These are phyloP conservation scores for Intellagama lesueurii DNA, from an alignment of 2,797 vertebrate genomes.

Conservation along the genomic window DNA sequence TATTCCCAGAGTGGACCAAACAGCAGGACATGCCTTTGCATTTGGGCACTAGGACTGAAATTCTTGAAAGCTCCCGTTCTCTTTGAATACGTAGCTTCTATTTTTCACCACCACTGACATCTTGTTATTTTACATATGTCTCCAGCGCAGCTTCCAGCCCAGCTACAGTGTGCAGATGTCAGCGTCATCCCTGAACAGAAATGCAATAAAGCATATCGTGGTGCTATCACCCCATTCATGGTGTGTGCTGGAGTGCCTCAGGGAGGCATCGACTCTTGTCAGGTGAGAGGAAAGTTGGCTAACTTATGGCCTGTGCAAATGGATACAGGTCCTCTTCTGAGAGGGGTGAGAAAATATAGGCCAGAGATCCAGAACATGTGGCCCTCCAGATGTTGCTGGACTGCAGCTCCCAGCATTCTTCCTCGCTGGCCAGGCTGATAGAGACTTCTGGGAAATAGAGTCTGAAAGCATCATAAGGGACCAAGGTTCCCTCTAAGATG, in stretches of 20 bases:
- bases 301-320: background rate
- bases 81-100: no score
- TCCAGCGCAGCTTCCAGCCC: background rate
- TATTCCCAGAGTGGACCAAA: no score
- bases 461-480: no score
- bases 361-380: background rate
- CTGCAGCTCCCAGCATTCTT: background rate
- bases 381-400: background rate
- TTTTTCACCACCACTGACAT: background rate
- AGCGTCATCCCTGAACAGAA: background rate
- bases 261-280: constrained; percentile 33
- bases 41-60: no score
- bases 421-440: background rate
- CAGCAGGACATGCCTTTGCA: no score
- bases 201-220: background rate
- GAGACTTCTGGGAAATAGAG: background rate
- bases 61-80: no score
- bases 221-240: background rate
- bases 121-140: background rate
- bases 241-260: constrained; percentile 30
- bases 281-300: constrained; percentile 14
- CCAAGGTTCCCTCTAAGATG: no score
- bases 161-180: constrained; percentile 21
- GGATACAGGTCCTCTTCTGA: background rate
- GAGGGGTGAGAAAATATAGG: background rate